Conservation (phyloP, 2,113 vertebrate species). For the Plestiodon gilberti region DNA sequence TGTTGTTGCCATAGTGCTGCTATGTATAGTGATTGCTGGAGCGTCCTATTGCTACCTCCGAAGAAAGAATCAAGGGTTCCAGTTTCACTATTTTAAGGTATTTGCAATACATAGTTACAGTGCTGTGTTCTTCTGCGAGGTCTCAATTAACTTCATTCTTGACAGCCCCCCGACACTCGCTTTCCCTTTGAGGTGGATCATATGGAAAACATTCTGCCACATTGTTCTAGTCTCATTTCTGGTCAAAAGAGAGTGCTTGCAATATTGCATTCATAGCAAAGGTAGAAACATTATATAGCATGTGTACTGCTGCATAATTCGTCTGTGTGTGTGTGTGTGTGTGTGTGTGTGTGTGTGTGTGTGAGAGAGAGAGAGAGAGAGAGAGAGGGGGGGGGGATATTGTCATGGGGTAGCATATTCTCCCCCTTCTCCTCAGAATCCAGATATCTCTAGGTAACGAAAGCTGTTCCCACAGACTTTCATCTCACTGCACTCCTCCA, state of each 20-base stretch:
- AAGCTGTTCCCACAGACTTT: no score
- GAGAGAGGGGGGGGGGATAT: no score
- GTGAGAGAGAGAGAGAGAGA: background rate
- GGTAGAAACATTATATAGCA: background rate
- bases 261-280: background rate
- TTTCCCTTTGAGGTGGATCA: background rate
- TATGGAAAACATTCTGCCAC: background rate
- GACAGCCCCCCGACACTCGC: no score
- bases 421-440: no score
- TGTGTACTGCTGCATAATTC: background rate
- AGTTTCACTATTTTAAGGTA: slow-evolving; percentile 86
- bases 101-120: no score
- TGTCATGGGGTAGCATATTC: no score
- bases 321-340: no score
- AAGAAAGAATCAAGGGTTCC: slow-evolving; percentile 78
- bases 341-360: no score
- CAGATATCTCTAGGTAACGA: no score
- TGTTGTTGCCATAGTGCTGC: slow-evolving; percentile 60
- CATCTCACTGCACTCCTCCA: no score
- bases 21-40: slow-evolving; percentile 65
- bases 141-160: background rate
- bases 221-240: background rate
- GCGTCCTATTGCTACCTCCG: slow-evolving; percentile 75
- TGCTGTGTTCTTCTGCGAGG: background rate
- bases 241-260: background rate